Conservation (phyloP, 2,888 invertebrate species). For the Cinara cedri region DNA sequence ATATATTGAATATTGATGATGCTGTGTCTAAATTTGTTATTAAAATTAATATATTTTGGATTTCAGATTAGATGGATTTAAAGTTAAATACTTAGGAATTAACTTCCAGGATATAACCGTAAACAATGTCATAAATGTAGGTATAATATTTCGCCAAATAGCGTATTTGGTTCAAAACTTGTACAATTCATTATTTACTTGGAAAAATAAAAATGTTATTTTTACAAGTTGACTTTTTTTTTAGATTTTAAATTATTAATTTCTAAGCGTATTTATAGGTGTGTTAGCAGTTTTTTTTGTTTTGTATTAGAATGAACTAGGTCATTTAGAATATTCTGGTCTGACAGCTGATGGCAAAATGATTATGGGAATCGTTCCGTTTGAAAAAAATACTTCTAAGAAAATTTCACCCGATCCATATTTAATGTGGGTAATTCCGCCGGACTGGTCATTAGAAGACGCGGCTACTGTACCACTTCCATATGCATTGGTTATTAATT, state of each 20-base stretch:
- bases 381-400: slow-evolving; percentile 64
- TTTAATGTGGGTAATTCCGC: slow-evolving; percentile 68
- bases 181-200: too few species aligned
- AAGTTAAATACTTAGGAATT: slow-evolving; percentile 29
- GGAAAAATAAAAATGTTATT: too few species aligned
- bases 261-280: not conserved
- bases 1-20: too few species aligned
- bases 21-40: too few species aligned
- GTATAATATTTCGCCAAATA: too few species aligned
- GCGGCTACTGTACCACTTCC: slow-evolving; percentile 72
- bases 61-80: slow-evolving; percentile 34
- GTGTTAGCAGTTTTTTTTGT: not conserved
- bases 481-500: slow-evolving; percentile 70
- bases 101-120: slow-evolving; percentile 30
- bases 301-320: slow-evolving; percentile 31
- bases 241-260: not conserved
- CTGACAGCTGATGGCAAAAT: slow-evolving; percentile 62
- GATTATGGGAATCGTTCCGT: slow-evolving; percentile 64
- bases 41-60: not conserved
- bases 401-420: slow-evolving; percentile 65
- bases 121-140: slow-evolving; percentile 10
- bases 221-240: too few species aligned
- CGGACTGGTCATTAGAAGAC: slow-evolving; percentile 69
- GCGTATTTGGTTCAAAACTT: too few species aligned
- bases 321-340: slow-evolving; percentile 69